These are phyloP conservation scores for Phalloptychus januarius DNA, from an alignment of 2,797 vertebrate species.

Conservation along the genomic window DNA sequence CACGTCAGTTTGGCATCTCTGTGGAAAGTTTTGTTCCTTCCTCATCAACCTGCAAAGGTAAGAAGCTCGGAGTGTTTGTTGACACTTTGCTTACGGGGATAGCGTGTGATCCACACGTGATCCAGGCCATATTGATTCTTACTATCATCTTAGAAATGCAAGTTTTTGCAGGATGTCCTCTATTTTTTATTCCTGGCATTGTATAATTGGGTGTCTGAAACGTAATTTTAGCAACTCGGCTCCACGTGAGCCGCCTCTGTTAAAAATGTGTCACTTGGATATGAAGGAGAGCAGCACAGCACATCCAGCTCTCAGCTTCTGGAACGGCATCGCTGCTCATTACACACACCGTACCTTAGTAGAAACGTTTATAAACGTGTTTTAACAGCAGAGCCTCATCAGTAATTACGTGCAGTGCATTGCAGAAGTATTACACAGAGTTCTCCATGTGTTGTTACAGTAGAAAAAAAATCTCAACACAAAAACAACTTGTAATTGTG, in stretches of 20 bases:
- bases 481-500: not conserved
- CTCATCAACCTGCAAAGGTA: slow-evolving; percentile 69
- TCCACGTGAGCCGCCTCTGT: not conserved
- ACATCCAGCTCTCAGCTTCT: no score
- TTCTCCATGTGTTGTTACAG: not conserved
- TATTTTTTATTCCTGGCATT: not conserved
- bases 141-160: not conserved
- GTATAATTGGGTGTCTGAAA: not conserved
- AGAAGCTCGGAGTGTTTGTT: not conserved
- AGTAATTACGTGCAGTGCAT: not conserved
- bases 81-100: not conserved
- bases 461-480: not conserved
- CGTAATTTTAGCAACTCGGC: not conserved
- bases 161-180: not conserved
- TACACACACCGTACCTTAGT: not conserved
- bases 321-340: no score
- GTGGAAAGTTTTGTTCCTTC: slow-evolving; percentile 72
- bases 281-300: not conserved
- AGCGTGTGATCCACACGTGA: not conserved
- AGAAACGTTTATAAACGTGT: not conserved
- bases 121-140: not conserved
- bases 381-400: not conserved
- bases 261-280: not conserved
- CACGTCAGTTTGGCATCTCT: slow-evolving; percentile 78
- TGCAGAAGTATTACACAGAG: not conserved